Percentiles rank a stretch among this genome's conserved stretches.
phyloP scores from a whole-genome alignment of 1,140 invertebrate species.

The Phthorimaea operculella region DNA sequence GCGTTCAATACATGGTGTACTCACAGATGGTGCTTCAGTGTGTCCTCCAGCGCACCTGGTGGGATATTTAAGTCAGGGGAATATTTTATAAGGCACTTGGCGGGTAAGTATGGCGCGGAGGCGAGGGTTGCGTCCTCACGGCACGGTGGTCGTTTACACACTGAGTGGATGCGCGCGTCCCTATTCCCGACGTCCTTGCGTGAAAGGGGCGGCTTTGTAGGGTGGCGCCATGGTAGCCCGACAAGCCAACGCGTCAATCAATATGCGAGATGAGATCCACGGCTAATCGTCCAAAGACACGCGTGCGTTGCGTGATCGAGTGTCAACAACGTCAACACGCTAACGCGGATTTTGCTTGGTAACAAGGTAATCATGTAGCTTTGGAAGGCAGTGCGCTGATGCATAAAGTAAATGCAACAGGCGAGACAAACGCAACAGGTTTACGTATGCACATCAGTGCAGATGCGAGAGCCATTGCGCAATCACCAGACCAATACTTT shows the following conservation, averaged over 20 bases:
- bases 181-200: slow-evolving; percentile 59
- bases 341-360: background rate
- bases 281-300: slow-evolving; percentile 30
- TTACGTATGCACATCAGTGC: slow-evolving; percentile 41
- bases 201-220: slow-evolving; percentile 54
- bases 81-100: slow-evolving; percentile 30
- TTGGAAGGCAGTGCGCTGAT: background rate
- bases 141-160: slow-evolving; percentile 36
- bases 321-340: background rate
- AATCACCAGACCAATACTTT: background rate
- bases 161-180: slow-evolving; percentile 57
- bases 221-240: slow-evolving; percentile 54
- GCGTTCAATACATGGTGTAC: slow-evolving; percentile 23
- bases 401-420: slow-evolving; percentile 18
- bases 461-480: slow-evolving; percentile 21
- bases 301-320: background rate
- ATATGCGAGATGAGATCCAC: slow-evolving; percentile 57
- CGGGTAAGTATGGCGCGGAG: slow-evolving; percentile 22
- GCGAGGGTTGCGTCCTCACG: slow-evolving; percentile 35
- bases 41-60: slow-evolving; percentile 39
- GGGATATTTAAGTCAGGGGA: slow-evolving; percentile 19
- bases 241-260: slow-evolving; percentile 61
- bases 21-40: slow-evolving; percentile 48
- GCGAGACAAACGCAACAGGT: slow-evolving; percentile 31
- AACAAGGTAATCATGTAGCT: background rate